Evolutionary conservation across 2,113 vertebrate species (phyloP), one percentile per base, ranked within the genome.

Genomic region (Pteropus alecto): DNA sequence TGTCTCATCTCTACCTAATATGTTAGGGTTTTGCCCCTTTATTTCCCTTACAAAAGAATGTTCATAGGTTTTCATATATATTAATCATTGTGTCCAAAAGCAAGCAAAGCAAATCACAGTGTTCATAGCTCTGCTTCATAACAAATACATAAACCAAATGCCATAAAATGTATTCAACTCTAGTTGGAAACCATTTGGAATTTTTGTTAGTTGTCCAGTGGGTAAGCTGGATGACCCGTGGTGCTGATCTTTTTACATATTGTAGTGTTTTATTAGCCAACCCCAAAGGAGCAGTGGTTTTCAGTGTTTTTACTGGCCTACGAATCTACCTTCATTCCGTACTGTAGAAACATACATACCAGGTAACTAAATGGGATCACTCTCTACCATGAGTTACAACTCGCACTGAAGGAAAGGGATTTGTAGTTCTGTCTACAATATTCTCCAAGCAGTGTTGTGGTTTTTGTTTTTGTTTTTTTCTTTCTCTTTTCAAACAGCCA

Each of bases 321-420:
- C 96, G 97, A 98, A 98, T 98, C 99, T 99, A 99, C 99, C 98
- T 99, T 98, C 98, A 98, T 98, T 98, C 98, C 22, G 98, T 99
- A 99, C 99, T 99, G 98, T 99, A 99, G 98, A 98, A 97, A 93
- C 98, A 96, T 97, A 87, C 97, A 96, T 96, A 98, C 98, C 98
- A 98, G 99, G 99, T 99, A 98, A 98, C 98, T 97, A 96, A 97
- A 97, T 95, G 95, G 89, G 97, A 95, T 98, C 88, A 35, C 97
- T 98, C 97, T 97, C 95, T 73, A n/a, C 61, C 94, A 86, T 85
- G 96, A 91, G 76, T 95, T 96, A 93, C 93, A 76, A 33, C 96
- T 97, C 96, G 43, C 96, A 93, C 96, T 90, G 87, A 97, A 97
- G 97, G 87, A 97, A 98, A 98, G 97, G 95, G 97, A 84, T 94